These are phyloP conservation scores for Conchocele bisecta DNA, from an alignment of 2,888 invertebrate species.

Conservation along the genomic window DNA sequence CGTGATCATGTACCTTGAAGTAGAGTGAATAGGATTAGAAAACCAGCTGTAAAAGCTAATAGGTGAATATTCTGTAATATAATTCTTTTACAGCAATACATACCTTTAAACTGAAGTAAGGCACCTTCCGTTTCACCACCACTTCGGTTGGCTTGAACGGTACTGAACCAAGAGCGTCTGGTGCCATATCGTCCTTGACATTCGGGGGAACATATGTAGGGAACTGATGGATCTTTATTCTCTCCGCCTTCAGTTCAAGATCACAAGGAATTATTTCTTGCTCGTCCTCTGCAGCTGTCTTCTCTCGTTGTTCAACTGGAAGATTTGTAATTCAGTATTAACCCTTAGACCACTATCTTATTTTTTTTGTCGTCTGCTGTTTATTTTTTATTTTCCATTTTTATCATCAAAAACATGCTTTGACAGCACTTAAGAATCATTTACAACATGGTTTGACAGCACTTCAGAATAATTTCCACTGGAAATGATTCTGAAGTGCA, in stretches of 20 bases:
- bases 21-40: no score
- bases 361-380: no score
- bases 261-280: conserved; percentile 56
- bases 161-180: conserved; percentile 79
- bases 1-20: no score
- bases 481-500: no score
- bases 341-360: no score
- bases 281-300: conserved; percentile 65
- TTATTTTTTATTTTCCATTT: no score
- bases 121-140: conserved; percentile 78
- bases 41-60: background rate
- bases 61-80: background rate
- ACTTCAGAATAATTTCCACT: no score
- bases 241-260: conserved; percentile 54
- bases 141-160: conserved; percentile 76
- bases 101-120: conserved; percentile 77
- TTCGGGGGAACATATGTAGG: conserved; percentile 78
- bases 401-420: no score
- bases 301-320: conserved; percentile 62
- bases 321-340: no score
- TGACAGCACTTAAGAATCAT: no score
- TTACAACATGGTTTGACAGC: no score
- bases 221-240: conserved; percentile 72
- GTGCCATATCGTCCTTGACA: conserved; percentile 81
- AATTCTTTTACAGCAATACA: conserved; percentile 1